Percentiles rank a stretch among this genome's conserved stretches.
These are phyloP conservation scores for Aculops lycopersici DNA, from an alignment of 1,140 invertebrate genomes.

Conservation along the genomic window DNA sequence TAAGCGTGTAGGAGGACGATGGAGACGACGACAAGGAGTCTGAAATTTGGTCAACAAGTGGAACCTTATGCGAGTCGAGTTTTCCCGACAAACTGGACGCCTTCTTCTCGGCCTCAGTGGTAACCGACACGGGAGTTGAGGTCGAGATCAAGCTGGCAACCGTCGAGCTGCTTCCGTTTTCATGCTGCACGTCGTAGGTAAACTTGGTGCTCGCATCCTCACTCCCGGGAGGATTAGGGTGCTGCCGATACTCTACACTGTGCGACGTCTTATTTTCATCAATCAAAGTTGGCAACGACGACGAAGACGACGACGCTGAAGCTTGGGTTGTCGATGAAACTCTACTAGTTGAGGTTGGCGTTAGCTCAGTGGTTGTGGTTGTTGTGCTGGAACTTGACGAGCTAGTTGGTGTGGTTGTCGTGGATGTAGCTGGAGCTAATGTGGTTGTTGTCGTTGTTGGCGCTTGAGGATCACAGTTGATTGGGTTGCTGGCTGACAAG, in stretches of 20 bases:
- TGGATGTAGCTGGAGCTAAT: background rate
- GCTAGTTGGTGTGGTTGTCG: background rate
- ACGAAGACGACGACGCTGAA: background rate
- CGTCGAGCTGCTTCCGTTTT: too few species aligned
- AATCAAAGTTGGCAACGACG: background rate
- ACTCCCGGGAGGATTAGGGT: background rate
- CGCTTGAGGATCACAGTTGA: background rate
- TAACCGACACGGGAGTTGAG: background rate
- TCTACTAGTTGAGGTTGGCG: background rate
- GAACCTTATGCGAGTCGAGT: too few species aligned
- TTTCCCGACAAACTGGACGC: background rate
- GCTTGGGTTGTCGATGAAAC: background rate
- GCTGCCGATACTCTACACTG: background rate
- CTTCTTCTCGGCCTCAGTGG: background rate
- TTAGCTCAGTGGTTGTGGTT: background rate
- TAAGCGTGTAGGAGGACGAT: too few species aligned
- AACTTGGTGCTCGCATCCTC: too few species aligned
- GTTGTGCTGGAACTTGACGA: background rate
- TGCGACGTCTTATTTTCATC: background rate
- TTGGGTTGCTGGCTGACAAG: background rate
- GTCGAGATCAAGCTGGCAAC: background rate
- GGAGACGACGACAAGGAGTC: too few species aligned
- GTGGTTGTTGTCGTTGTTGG: background rate
- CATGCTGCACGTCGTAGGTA: too few species aligned
- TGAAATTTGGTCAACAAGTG: too few species aligned